Percentiles rank a stretch among this genome's conserved stretches.
Conservation (phyloP, 2,113 vertebrate genomes). For the Hypomesus transpacificus region DNA sequence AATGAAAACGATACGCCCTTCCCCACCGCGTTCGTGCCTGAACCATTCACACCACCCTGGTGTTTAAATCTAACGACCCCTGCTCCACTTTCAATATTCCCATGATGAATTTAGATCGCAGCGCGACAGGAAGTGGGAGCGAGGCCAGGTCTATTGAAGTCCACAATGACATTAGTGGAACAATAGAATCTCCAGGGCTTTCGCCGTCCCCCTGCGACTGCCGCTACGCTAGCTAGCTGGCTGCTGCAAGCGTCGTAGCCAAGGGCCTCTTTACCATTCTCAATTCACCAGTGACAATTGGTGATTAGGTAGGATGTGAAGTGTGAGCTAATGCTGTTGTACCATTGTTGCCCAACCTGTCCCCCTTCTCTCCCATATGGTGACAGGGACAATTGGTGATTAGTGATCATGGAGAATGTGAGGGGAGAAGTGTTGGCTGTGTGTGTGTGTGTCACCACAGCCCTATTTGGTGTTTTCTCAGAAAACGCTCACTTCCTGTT, state of each 20-base stretch:
- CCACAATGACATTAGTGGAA: constrained; percentile 56
- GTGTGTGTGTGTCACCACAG: too few species aligned
- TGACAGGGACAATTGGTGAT: neutral
- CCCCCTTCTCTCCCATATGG: neutral
- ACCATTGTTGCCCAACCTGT: constrained; percentile 17
- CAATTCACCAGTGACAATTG: constrained; percentile 33
- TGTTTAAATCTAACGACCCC: constrained; percentile 28
- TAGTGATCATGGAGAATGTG: too few species aligned
- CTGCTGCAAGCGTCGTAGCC: constrained; percentile 44
- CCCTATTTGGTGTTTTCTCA: too few species aligned
- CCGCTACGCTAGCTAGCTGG: constrained; percentile 33
- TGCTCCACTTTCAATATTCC: constrained; percentile 50
- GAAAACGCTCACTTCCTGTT: constrained; percentile 16
- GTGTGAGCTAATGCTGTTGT: constrained; percentile 7
- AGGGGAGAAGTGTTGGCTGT: too few species aligned
- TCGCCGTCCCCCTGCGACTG: neutral
- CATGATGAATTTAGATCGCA: constrained; percentile 56
- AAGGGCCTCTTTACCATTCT: constrained; percentile 16
- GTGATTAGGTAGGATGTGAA: constrained; percentile 42
- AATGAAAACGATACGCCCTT: constrained; percentile 27
- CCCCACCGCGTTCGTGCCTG: neutral
- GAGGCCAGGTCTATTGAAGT: constrained; percentile 54
- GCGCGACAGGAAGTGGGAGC: constrained; percentile 52
- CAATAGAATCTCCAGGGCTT: constrained; percentile 51
- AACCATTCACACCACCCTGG: neutral